Evolutionary conservation across 30 jellyfish, hydroid and myxozoan species (phyloP).

Genomic region (Aurelia sp.): DNA sequence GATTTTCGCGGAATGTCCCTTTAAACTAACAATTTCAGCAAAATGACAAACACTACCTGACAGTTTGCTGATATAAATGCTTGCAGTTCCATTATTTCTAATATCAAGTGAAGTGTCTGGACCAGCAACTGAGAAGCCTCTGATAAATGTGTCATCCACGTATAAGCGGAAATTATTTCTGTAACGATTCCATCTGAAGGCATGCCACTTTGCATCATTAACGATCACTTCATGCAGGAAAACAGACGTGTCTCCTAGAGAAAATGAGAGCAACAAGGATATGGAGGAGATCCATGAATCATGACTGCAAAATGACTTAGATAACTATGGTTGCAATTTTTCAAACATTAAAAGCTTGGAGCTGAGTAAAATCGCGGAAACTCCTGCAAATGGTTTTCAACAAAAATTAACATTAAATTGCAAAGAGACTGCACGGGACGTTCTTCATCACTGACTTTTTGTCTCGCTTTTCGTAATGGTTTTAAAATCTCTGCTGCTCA

Average conservation of each 20-base stretch:
- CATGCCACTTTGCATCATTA: constrained; percentile 65
- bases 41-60: constrained; percentile 4
- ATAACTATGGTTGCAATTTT: no score
- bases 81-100: constrained; percentile 2
- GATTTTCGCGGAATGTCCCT: no score
- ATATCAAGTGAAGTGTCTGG: constrained; percentile 35
- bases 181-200: constrained; percentile 46
- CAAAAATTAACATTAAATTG: no score
- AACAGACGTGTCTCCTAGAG: constrained; percentile 2
- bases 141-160: constrained; percentile 3
- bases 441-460: no score
- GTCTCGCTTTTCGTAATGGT: no score
- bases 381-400: no score
- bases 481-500: no score
- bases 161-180: constrained; percentile 4
- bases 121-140: constrained; percentile 6
- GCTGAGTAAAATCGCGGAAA: no score
- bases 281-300: background rate
- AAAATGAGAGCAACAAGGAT: background rate
- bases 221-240: background rate
- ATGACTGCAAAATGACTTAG: background rate
- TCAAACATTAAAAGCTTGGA: no score
- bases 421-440: no score
- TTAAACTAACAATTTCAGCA: no score
- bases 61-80: constrained; percentile 24